Evolutionary conservation across 2,888 invertebrate species (phyloP).

Genomic region (Agonum fuliginosum): DNA sequence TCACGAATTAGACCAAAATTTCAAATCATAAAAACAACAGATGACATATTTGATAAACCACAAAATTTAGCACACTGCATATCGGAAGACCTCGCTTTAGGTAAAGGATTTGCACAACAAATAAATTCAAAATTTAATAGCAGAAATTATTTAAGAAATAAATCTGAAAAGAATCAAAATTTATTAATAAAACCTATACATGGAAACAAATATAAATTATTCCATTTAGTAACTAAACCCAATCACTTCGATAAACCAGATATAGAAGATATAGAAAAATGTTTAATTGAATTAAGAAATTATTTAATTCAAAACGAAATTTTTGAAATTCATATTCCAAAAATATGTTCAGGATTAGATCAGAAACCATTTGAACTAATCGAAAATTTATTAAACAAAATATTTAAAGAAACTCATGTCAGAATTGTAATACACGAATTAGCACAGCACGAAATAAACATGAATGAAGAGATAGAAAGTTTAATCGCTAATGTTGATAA

Average conservation of each 20-base stretch:
- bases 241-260: conserved; percentile 27
- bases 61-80: conserved; percentile 34
- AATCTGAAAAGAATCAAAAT: conserved; percentile 24
- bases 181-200: conserved; percentile 39
- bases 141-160: conserved; percentile 33
- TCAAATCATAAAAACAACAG: conserved; percentile 4
- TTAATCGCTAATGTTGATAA: conserved; percentile 39
- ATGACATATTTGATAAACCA: conserved; percentile 39
- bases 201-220: conserved; percentile 44
- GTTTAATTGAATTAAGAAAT: conserved; percentile 12
- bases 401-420: conserved; percentile 41
- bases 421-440: conserved; percentile 35
- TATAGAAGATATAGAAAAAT: conserved; percentile 26
- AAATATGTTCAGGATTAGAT: conserved; percentile 33
- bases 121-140: conserved; percentile 44
- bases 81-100: conserved; percentile 27
- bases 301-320: conserved; percentile 36
- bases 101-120: conserved; percentile 52
- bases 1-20: conserved; percentile 10
- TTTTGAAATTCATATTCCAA: conserved; percentile 26
- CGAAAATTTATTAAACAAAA: conserved; percentile 33
- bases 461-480: conserved; percentile 40
- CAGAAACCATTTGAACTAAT: conserved; percentile 13
- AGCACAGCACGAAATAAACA: conserved; percentile 10
- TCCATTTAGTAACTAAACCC: conserved; percentile 46